phyloP scores from a whole-genome alignment of 2,888 invertebrate genomes.

The Iselma pallidipennis region DNA sequence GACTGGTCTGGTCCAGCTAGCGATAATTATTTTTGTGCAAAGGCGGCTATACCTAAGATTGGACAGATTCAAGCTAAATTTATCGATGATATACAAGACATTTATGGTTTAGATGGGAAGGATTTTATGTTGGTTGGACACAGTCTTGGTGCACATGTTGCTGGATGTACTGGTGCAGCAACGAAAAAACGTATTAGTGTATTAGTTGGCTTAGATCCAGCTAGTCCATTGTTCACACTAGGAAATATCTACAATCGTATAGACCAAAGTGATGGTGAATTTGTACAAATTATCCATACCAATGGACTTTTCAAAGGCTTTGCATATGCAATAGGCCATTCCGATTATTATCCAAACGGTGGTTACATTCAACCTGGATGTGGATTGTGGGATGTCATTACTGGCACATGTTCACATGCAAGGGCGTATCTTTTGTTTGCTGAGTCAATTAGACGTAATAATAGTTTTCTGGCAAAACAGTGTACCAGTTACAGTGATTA shows the following conservation, averaged over 20 bases:
- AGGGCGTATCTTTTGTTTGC: constrained; percentile 55
- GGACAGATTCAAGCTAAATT: constrained; percentile 40
- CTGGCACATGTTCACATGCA: constrained; percentile 57
- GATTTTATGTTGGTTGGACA: constrained; percentile 38
- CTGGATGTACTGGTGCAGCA: constrained; percentile 40
- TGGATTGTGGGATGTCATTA: constrained; percentile 41
- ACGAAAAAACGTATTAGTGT: constrained; percentile 32
- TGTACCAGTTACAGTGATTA: constrained; percentile 27
- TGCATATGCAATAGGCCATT: constrained; percentile 41
- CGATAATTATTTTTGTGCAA: constrained; percentile 32
- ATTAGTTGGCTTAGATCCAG: constrained; percentile 51
- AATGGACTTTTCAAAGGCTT: constrained; percentile 31
- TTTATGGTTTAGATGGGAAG: constrained; percentile 30
- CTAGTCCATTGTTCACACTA: constrained; percentile 40
- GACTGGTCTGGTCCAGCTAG: constrained; percentile 44
- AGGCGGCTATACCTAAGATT: constrained; percentile 32
- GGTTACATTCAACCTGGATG: constrained; percentile 51
- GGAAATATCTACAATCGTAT: constrained; percentile 40
- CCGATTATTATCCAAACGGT: constrained; percentile 52
- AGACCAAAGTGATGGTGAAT: constrained; percentile 45
- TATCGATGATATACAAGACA: constrained; percentile 33
- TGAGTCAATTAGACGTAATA: constrained; percentile 50
- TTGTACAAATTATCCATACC: constrained; percentile 51
- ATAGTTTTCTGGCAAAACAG: constrained; percentile 23
- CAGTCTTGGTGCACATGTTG: constrained; percentile 46